phyloP scores from a whole-genome alignment of 2,113 vertebrate species.

The Vombatus ursinus region DNA sequence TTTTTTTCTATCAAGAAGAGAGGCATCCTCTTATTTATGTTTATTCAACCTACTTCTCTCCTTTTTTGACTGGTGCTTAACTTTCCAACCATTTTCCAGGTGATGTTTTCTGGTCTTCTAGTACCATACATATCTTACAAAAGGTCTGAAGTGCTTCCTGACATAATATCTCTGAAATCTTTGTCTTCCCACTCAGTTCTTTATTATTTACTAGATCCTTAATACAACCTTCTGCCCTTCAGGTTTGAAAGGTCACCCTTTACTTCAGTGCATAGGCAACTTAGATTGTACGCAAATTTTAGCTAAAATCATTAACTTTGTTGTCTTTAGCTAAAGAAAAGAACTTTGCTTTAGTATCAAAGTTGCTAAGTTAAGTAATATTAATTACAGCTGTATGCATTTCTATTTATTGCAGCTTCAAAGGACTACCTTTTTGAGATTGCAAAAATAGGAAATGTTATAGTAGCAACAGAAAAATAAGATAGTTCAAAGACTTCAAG shows the following conservation, averaged over 20 bases:
- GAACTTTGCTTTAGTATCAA: constrained; percentile 18
- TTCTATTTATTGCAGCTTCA: constrained; percentile 1
- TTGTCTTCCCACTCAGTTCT: background rate
- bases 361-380: constrained; percentile 13
- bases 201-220: background rate
- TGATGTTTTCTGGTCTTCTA: background rate
- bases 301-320: constrained; percentile 16
- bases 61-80: constrained; percentile 14
- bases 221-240: background rate
- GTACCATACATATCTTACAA: background rate
- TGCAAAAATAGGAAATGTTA: background rate
- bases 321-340: background rate
- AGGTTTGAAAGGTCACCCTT: constrained; percentile 32
- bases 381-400: constrained; percentile 40
- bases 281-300: constrained; percentile 1
- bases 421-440: background rate
- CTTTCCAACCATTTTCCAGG: background rate
- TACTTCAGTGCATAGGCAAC: background rate
- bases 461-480: constrained; percentile 10
- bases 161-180: background rate
- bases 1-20: background rate
- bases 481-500: background rate
- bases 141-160: background rate
- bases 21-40: background rate
- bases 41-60: constrained; percentile 18